Evolutionary conservation across 2,113 vertebrate genomes (phyloP).

Genomic region (Columba janthina): DNA sequence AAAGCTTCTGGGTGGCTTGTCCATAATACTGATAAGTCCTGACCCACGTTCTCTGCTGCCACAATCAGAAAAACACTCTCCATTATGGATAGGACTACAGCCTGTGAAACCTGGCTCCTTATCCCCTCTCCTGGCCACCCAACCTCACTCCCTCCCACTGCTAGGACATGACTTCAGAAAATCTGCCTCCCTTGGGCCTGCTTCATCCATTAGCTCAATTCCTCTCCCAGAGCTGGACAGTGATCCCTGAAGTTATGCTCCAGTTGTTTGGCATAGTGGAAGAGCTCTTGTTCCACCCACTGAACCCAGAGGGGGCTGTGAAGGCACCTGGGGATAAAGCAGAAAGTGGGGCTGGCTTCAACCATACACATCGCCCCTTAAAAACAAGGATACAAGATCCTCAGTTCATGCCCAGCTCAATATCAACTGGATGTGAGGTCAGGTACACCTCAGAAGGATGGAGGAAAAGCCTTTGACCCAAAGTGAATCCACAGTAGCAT

Average conservation of each 20-base stretch:
- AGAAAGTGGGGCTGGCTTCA: not conserved
- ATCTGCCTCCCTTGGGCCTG: not conserved
- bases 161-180: not conserved
- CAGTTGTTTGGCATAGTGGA: not conserved
- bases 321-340: not conserved
- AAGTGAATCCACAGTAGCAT: not conserved
- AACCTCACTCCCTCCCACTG: not conserved
- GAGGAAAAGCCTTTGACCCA: not conserved
- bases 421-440: not conserved
- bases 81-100: not conserved
- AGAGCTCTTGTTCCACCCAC: not conserved
- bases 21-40: not conserved
- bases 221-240: not conserved
- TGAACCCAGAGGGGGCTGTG: not conserved
- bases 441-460: not conserved
- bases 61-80: not conserved
- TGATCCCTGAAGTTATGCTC: not conserved
- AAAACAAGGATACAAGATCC: not conserved
- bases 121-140: not conserved
- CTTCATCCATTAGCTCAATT: constrained; percentile 1
- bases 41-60: not conserved
- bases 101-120: not conserved
- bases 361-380: not conserved
- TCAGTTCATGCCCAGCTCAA: not conserved
- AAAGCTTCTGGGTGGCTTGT: constrained; percentile 19